These are phyloP conservation scores for Machaerirhynchus nigripectus DNA, from an alignment of 2,113 vertebrate species.

Conservation along the genomic window DNA sequence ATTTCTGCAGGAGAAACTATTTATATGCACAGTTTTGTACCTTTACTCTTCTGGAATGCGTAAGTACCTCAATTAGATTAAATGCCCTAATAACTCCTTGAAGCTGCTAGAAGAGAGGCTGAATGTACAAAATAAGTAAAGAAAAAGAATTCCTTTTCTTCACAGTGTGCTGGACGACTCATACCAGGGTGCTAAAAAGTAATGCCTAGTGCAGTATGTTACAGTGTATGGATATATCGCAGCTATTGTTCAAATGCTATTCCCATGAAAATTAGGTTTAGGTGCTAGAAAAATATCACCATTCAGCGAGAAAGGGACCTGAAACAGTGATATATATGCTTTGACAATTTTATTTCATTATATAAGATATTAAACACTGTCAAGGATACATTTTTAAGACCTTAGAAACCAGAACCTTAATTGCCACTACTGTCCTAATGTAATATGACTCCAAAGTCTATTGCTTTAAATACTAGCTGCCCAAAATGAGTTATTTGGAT, in stretches of 20 bases:
- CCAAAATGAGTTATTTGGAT: slow-evolving; percentile 67
- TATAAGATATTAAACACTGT: not conserved
- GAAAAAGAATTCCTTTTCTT: not conserved
- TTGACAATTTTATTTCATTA: not conserved
- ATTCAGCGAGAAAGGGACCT: not conserved
- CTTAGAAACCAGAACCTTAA: slow-evolving; percentile 49
- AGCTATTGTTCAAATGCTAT: not conserved
- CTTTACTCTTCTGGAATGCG: not conserved
- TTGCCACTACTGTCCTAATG: slow-evolving; percentile 56
- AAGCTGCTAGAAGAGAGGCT: not conserved
- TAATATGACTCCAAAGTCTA: slow-evolving; percentile 63
- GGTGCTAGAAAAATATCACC: not conserved
- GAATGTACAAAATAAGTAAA: not conserved
- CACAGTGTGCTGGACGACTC: not conserved
- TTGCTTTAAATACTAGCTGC: slow-evolving; percentile 73
- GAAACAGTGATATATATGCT: slow-evolving; percentile 1
- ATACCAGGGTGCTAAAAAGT: not conserved
- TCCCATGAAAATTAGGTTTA: not conserved
- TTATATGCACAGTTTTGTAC: not conserved
- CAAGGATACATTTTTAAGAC: slow-evolving; percentile 16
- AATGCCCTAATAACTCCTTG: not conserved
- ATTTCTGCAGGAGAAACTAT: not conserved
- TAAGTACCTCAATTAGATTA: not conserved
- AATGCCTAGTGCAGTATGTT: not conserved
- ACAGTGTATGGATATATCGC: accelerated